Conservation (phyloP, 2,888 invertebrate genomes). For the Sinelater perroti region DNA sequence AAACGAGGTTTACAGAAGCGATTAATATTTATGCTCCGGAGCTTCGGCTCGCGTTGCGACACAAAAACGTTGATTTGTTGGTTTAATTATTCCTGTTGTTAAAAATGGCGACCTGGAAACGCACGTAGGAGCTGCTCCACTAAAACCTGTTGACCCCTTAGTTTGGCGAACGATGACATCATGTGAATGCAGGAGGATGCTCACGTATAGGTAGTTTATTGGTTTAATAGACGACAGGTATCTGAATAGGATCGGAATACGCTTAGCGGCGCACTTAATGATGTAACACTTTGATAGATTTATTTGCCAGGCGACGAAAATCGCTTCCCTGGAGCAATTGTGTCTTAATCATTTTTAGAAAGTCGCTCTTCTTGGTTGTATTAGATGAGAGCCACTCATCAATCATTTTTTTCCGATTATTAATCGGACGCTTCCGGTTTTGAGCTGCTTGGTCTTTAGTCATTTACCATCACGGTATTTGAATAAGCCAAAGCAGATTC, state of each 20-base stretch:
- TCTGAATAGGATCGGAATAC: conserved; percentile 10
- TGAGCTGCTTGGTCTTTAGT: too few relatives aligned
- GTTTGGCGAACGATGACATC: conserved; percentile 9
- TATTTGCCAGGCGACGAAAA: conserved; percentile 9
- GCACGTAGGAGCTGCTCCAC: not conserved
- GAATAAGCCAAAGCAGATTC: conserved; percentile 1
- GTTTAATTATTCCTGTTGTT: not conserved
- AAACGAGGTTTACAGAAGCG: too few relatives aligned
- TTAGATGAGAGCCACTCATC: conserved; percentile 9
- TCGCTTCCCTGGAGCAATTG: not conserved
- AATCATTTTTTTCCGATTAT: conserved; percentile 21
- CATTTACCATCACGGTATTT: conserved; percentile 9
- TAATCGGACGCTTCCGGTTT: conserved; percentile 20
- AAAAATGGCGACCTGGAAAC: not conserved
- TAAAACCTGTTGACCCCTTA: conserved; percentile 7
- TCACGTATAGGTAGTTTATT: conserved; percentile 22
- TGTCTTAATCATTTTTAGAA: conserved; percentile 26
- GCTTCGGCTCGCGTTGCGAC: too few relatives aligned
- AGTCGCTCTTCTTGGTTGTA: conserved; percentile 24
- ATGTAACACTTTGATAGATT: conserved; percentile 14
- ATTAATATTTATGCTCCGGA: too few relatives aligned
- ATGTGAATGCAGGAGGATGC: conserved; percentile 10
- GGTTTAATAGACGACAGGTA: conserved; percentile 23
- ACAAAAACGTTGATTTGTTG: conserved; percentile 9
- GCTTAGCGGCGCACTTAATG: not conserved